Percentiles rank a stretch among this genome's conserved stretches.
These are phyloP conservation scores for Actinopyga echinites DNA, from an alignment of 53 echinoderm and acorn worm genomes.

Conservation along the genomic window DNA sequence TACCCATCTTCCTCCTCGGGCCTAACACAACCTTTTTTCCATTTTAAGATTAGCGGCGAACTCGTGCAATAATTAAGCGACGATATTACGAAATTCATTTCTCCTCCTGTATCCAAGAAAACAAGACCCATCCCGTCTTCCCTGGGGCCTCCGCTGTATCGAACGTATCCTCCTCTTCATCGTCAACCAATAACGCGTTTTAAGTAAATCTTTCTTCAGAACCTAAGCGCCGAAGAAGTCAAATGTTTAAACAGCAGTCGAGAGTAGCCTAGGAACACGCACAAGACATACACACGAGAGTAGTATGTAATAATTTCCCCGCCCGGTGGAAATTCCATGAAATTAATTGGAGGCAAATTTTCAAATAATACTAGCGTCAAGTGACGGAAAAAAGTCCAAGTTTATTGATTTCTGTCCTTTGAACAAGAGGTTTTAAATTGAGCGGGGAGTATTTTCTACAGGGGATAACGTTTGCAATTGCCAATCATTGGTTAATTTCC, in stretches of 20 bases:
- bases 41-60: conserved; percentile 28
- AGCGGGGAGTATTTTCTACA: conserved; percentile 36
- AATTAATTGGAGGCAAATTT: conserved; percentile 39
- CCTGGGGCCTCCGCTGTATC: conserved; percentile 31
- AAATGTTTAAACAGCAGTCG: conserved; percentile 36
- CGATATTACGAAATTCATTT: conserved; percentile 37
- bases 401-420: conserved; percentile 20
- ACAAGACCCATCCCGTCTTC: conserved; percentile 16
- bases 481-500: conserved; percentile 64
- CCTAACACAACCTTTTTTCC: conserved; percentile 43
- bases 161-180: conserved; percentile 28
- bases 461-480: conserved; percentile 31
- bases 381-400: conserved; percentile 6
- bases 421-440: conserved; percentile 23
- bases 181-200: conserved; percentile 28
- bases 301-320: conserved; percentile 21
- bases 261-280: conserved; percentile 32
- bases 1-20: conserved; percentile 23
- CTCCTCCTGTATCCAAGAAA: conserved; percentile 28
- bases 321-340: conserved; percentile 23
- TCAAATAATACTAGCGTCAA: conserved; percentile 30
- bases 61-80: conserved; percentile 29
- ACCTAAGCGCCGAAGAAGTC: conserved; percentile 8
- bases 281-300: conserved; percentile 17
- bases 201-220: conserved; percentile 33